Conservation (phyloP, 2,797 vertebrate species). For the Calcarius lapponicus region DNA sequence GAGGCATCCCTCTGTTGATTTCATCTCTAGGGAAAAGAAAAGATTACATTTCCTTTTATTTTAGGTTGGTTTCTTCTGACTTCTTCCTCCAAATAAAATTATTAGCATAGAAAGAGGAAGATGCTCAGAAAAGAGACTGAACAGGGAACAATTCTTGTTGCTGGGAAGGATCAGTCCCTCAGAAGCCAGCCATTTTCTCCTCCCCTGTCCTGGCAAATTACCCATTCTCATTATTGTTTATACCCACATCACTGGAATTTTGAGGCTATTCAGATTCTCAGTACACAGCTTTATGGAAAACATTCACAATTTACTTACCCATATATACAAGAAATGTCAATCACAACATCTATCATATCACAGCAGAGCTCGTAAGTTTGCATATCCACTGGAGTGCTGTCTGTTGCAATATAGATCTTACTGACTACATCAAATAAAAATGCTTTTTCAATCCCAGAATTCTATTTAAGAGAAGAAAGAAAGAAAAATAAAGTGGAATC, state of each 20-base stretch:
- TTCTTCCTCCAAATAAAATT: neutral
- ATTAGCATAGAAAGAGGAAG: neutral
- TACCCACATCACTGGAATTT: neutral
- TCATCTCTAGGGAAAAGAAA: neutral
- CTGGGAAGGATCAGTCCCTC: neutral
- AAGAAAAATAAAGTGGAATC: neutral
- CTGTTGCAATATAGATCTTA: slow-evolving; percentile 93
- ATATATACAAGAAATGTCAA: slow-evolving; percentile 94
- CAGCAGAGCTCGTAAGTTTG: slow-evolving; percentile 93
- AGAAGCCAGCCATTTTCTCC: neutral
- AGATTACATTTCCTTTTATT: neutral
- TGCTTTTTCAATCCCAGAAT: slow-evolving; percentile 89
- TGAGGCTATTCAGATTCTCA: neutral
- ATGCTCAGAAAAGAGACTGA: neutral
- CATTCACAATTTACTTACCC: slow-evolving; percentile 79
- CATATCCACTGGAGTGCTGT: slow-evolving; percentile 94
- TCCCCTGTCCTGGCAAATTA: neutral
- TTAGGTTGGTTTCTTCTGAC: neutral
- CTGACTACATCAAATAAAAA: slow-evolving; percentile 95
- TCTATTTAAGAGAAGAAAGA: slow-evolving; percentile 73
- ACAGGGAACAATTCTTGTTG: neutral
- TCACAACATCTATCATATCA: slow-evolving; percentile 94
- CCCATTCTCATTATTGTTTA: neutral
- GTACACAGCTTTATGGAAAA: neutral
- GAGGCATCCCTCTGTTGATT: neutral